phyloP scores from a whole-genome alignment of 2,888 invertebrate species.

The Eumacrocentrus americanus region DNA sequence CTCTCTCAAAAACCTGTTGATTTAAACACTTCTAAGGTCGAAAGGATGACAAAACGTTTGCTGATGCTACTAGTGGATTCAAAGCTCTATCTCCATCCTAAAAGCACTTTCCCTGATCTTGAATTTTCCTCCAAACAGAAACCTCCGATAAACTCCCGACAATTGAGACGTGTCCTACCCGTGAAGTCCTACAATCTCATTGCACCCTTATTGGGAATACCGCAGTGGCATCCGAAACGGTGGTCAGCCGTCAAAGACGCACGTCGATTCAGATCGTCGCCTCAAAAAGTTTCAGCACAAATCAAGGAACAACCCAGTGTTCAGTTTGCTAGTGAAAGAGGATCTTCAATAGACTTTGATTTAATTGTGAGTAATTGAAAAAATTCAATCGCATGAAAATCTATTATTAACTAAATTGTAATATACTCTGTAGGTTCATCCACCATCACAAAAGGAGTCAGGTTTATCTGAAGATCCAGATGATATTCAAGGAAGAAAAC shows the following conservation, averaged over 20 bases:
- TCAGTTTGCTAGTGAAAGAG: conserved; percentile 4
- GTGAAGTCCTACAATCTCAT: conserved; percentile 47
- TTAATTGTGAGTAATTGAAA: conserved; percentile 40
- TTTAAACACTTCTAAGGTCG: conserved; percentile 25
- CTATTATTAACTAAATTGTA: background rate
- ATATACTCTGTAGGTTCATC: conserved; percentile 46
- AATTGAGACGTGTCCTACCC: conserved; percentile 47
- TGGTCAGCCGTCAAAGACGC: conserved; percentile 23
- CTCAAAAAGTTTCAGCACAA: background rate
- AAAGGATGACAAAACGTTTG: conserved; percentile 42
- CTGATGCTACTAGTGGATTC: conserved; percentile 51
- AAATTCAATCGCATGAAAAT: no score
- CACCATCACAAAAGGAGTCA: conserved; percentile 40
- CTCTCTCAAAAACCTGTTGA: background rate
- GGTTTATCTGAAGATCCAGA: background rate
- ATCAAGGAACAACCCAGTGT: background rate
- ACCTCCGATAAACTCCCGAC: conserved; percentile 43
- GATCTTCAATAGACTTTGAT: conserved; percentile 26
- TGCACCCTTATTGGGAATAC: conserved; percentile 50
- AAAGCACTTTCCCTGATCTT: conserved; percentile 43
- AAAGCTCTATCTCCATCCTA: conserved; percentile 43
- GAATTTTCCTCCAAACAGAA: conserved; percentile 50
- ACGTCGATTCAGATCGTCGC: background rate
- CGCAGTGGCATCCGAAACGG: conserved; percentile 36
- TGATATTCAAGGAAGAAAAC: conserved; percentile 6